Base-by-base conservation (phyloP, 2,888 invertebrate species). In the Coleophora deauratella region DNA sequence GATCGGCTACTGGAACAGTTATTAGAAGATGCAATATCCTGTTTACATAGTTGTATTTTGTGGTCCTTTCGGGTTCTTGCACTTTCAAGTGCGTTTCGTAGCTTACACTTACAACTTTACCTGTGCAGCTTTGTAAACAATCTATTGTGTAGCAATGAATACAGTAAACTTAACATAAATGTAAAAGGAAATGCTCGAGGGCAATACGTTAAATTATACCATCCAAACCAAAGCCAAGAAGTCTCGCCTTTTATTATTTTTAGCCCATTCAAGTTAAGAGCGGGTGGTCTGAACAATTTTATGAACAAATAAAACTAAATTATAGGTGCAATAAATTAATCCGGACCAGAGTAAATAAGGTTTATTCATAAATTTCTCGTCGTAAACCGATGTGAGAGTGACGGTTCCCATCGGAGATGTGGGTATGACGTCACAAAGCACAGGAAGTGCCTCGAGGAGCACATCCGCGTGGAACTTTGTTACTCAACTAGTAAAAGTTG, bases 251-350 rank as follows among this genome's bases (percentile, higher is more conserved):
- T 52, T 55, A 55, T 36, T 50, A 56, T 57, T 49, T 57, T 52
- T 50, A 30, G 46, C 43, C 47, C 56, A n/a, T n/a, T n/a, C 45
- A 21, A 55, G 51, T 47, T 37, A 49, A 48, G 43, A 43, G 49
- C 60, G 67, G 67, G 67, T 69, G 68, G 68, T 66, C 66, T 37
- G 42, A 39, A 47, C 38, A 40, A n/a, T 21, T 35, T 37, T 43
- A 33, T 40, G 37, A 43, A 38, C 35, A 38, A 35, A 37, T 33
- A 39, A 32, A 21, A 21, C 21, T 3, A 21, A 43, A 36, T 41
- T 14, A 41, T 33, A 33, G 36, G 27, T 15, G 21, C n/a, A 34
- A 36, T 13, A 35, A 27, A 32, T 33, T 41, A 34, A 34, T 9
- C 11, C n/a, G 14, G 14, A 9, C n/a, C 27, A 13, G 12, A 30